phyloP scores from a whole-genome alignment of 2,113 vertebrate genomes.

The Actenoides lindsayi region DNA sequence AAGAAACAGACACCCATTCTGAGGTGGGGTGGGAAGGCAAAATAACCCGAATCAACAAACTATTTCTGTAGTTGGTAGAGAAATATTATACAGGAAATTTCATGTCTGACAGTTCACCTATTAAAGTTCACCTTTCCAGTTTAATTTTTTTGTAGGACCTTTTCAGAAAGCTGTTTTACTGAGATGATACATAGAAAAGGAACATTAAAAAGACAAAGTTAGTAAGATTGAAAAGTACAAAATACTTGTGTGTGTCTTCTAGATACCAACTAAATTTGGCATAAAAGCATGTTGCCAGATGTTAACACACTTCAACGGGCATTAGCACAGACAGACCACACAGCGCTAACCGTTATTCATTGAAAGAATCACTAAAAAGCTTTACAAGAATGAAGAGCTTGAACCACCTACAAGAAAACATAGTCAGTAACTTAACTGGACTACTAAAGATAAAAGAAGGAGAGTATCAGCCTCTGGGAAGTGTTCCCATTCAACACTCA shows the following conservation, averaged over 20 bases:
- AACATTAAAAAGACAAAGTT: not conserved
- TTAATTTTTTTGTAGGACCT: not conserved
- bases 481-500: not conserved
- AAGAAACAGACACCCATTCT: not conserved
- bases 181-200: not conserved
- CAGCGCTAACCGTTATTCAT: not conserved
- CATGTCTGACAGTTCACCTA: not conserved
- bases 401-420: not conserved
- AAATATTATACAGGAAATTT: not conserved
- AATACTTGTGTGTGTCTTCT: not conserved
- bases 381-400: not conserved
- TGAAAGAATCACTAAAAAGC: not conserved
- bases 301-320: not conserved
- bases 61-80: not conserved
- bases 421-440: not conserved
- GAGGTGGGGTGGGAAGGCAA: not conserved
- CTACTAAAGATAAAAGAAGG: not conserved
- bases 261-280: not conserved
- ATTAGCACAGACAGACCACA: not conserved
- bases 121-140: not conserved
- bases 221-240: not conserved
- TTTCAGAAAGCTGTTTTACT: not conserved
- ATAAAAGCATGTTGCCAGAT: not conserved
- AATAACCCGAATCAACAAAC: not conserved
- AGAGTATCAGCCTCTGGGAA: not conserved